Percentiles rank a stretch among this genome's conserved stretches.
Evolutionary conservation across 1,140 invertebrate species (phyloP).

Genomic region (Zaprionus gabonicus): DNA sequence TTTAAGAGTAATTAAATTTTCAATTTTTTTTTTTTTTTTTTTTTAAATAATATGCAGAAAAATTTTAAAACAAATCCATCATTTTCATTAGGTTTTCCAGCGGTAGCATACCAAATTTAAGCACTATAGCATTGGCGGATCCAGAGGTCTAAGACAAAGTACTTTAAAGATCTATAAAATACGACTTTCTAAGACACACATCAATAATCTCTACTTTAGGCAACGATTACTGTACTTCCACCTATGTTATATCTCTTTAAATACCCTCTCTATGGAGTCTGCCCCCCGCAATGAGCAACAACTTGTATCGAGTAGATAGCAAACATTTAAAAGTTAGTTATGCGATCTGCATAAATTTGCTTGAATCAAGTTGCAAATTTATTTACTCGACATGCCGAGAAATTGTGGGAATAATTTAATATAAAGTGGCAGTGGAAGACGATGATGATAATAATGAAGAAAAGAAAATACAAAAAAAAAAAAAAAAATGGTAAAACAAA

Average conservation of each 20-base stretch:
- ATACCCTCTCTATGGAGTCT: neutral
- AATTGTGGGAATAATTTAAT: conserved; percentile 21
- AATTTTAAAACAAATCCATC: conserved; percentile 13
- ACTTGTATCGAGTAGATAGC: neutral
- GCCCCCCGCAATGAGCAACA: neutral
- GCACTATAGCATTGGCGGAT: neutral
- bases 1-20: too few relatives aligned
- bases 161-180: neutral
- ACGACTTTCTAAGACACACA: too few relatives aligned
- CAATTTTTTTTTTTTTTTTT: too few relatives aligned
- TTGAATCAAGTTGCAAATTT: neutral
- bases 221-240: too few relatives aligned
- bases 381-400: conserved; percentile 20
- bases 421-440: neutral
- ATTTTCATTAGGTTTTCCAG: neutral
- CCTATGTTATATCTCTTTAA: neutral
- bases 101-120: neutral
- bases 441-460: neutral
- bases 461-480: neutral
- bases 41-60: neutral
- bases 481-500: conserved; percentile 12
- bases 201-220: too few relatives aligned
- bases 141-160: neutral
- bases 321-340: conserved; percentile 10
- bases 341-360: conserved; percentile 25